Evolutionary conservation across 1,140 invertebrate genomes (phyloP), one percentile per base, ranked within the genome.

Genomic region (Sitophilus oryzae): DNA sequence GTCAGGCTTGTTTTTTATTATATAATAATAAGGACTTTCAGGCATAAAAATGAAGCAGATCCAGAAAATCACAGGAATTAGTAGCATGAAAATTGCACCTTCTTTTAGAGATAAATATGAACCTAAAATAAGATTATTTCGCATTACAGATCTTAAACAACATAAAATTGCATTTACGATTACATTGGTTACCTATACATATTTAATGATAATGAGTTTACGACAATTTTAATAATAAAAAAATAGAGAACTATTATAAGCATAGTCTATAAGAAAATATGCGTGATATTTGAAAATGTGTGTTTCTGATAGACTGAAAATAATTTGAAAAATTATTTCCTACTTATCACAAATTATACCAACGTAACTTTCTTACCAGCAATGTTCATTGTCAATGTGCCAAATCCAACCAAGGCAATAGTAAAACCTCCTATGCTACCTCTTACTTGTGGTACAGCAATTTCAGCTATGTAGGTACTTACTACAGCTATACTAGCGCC

Each of bases 31-130:
- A 15, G 38, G 38, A 8, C 14, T 15, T 40, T 40, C 38, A 6
- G 38, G 38, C 38, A 40, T 40, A 59, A 79, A 82, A 34, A 73
- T 73, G 66, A 87, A 84, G 1, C 76, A 77, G 0, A 83, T 52
- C 9, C 84, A 74, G 57, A 84, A 82, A 1, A 83, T 56, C 0
- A 81, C 67, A 0, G 83, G 76, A 4, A 14, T 5, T 15, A 20
- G 4, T 8, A 15, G 5, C 19, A 20, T 15, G 5, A 40, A 15
- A 6, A 40, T 15, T 15, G 38, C 38, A 4, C 5, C 14, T 6
- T 5, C 5, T 40, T 20, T 40, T 40, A 40, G 8, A 40, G 14
- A 15, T 14, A 40, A 40, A 40, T 6, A 40, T 5, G 38, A 40
- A 6, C 38, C 38, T 20, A 14, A 15, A 20, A 40, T 40, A n/a